Base-by-base conservation (phyloP, 2,797 vertebrate genomes). In the Ambastaia sidthimunki region DNA sequence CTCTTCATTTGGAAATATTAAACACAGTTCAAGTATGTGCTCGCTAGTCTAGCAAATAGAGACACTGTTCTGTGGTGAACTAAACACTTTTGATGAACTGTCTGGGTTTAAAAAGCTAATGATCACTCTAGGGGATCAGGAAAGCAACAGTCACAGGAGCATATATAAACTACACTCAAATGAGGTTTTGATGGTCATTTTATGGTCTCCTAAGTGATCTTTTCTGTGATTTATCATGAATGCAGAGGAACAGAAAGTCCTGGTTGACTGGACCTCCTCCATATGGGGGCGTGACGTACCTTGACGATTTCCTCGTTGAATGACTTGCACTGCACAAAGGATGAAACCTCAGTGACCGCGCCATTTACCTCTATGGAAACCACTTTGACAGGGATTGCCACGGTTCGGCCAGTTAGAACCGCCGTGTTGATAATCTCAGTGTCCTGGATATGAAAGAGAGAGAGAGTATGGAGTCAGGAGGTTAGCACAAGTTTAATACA, bases 391-490 rank as follows among this genome's bases (percentile, higher is more conserved):
- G 98, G 98, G 62, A 99, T 97, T 89, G 98, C 97, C 80, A 99
- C 97, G 0, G 98, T 99, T 78, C 97, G 91, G 37, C 98, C 98
- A 0, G 98, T 99, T 88, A 99, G 93, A 85, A 99, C 95, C 83
- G 98, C 98, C 0, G 97, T 99, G 89, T 99, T 99, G 93, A 99
- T 99, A 84, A 99, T 98, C 89, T 99, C 98, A 0, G 97, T 99
- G 89, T 99, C 97, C 98, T 99, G 74, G 0, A 31, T 66, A 68
- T 63, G 65, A 34, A 52, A 74, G 59, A 47, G n/a, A 37, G 47
- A 78, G n/a, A 72, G 21, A 16, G 37, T 13, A 19, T 71, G 57
- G n/a, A 71, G 55, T 78, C 57, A 78, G 19, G 19, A 78, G 74
- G 65, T 73, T 76, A 70, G 54, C 3, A 28, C 25, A 54, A 75